Evolutionary conservation across 1,140 invertebrate genomes (phyloP).

Genomic region (Trialeurodes vaporariorum): DNA sequence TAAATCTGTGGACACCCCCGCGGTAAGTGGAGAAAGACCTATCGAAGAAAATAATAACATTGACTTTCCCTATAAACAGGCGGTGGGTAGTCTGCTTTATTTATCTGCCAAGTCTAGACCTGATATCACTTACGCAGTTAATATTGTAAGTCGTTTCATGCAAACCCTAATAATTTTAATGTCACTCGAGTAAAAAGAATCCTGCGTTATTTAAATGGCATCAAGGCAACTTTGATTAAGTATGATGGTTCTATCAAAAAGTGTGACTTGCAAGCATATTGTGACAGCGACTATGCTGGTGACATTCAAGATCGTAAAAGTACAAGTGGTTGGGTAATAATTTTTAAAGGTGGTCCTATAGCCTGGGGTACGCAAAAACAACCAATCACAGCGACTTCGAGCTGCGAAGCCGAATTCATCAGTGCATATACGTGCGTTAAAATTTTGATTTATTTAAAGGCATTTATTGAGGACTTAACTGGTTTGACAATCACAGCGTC

Average conservation of each 20-base stretch:
- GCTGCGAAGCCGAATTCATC: slow-evolving; percentile 17
- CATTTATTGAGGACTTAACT: slow-evolving; percentile 10
- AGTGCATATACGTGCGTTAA: slow-evolving; percentile 13
- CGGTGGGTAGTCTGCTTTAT: slow-evolving; percentile 24
- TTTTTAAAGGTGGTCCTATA: slow-evolving; percentile 15
- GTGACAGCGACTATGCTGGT: slow-evolving; percentile 17
- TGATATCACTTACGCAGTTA: slow-evolving; percentile 15
- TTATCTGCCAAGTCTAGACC: slow-evolving; percentile 24
- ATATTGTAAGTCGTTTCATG: slow-evolving; percentile 7
- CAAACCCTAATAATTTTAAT: slow-evolving; percentile 23
- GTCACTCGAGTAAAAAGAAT: slow-evolving; percentile 28
- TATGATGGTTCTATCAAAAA: slow-evolving; percentile 4
- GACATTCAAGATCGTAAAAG: slow-evolving; percentile 7
- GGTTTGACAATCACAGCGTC: neutral
- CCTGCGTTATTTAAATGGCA: slow-evolving; percentile 31
- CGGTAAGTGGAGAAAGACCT: neutral
- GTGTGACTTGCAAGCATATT: slow-evolving; percentile 8
- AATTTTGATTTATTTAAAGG: slow-evolving; percentile 20
- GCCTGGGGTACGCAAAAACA: slow-evolving; percentile 17
- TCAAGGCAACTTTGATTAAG: slow-evolving; percentile 20
- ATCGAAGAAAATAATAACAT: slow-evolving; percentile 14
- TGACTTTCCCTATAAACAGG: slow-evolving; percentile 22
- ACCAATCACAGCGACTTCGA: slow-evolving; percentile 14
- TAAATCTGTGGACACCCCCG: slow-evolving; percentile 7
- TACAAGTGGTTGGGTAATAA: slow-evolving; percentile 17